A percentile compares a stretch with the other conserved stretches of the same genome.
Evolutionary conservation across 2,797 vertebrate genomes (phyloP).

Genomic region (Chelmon rostratus): DNA sequence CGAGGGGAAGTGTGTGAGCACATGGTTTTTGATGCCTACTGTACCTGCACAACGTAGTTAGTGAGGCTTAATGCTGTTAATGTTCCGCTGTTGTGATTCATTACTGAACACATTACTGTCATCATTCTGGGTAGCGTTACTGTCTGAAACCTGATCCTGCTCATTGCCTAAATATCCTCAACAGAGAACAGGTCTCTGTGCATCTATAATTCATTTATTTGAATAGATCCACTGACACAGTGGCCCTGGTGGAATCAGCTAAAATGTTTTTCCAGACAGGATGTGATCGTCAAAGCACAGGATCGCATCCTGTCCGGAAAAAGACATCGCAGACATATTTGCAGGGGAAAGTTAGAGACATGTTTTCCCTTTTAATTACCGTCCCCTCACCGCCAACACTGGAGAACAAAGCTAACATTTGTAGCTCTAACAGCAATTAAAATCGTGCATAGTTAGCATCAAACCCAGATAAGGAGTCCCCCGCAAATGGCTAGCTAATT

Average conservation of each 20-base stretch:
- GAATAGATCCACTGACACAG: slow-evolving; percentile 44
- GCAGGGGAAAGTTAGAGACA: slow-evolving; percentile 37
- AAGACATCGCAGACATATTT: slow-evolving; percentile 12
- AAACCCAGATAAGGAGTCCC: slow-evolving; percentile 27
- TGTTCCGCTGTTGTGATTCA: neutral
- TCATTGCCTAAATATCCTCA: slow-evolving; percentile 52
- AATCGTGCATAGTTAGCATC: slow-evolving; percentile 31
- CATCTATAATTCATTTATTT: slow-evolving; percentile 74
- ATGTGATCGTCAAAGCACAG: slow-evolving; percentile 35
- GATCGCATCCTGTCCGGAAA: slow-evolving; percentile 38
- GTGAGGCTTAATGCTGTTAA: neutral
- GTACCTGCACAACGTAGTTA: neutral
- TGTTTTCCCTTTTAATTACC: slow-evolving; percentile 43
- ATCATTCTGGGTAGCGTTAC: slow-evolving; percentile 34
- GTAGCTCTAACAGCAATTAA: slow-evolving; percentile 15
- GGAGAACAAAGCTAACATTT: slow-evolving; percentile 1
- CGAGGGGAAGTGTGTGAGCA: neutral
- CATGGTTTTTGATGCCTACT: neutral
- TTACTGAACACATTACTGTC: slow-evolving; percentile 15
- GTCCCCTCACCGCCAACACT: slow-evolving; percentile 8
- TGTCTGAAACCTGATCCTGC: slow-evolving; percentile 46
- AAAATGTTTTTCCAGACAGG: slow-evolving; percentile 62
- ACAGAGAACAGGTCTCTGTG: slow-evolving; percentile 39
- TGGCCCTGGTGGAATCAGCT: slow-evolving; percentile 45
- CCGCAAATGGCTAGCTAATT: slow-evolving; percentile 64